Conservation (phyloP, 2,797 vertebrate species). For the Gambelia wislizenii region DNA sequence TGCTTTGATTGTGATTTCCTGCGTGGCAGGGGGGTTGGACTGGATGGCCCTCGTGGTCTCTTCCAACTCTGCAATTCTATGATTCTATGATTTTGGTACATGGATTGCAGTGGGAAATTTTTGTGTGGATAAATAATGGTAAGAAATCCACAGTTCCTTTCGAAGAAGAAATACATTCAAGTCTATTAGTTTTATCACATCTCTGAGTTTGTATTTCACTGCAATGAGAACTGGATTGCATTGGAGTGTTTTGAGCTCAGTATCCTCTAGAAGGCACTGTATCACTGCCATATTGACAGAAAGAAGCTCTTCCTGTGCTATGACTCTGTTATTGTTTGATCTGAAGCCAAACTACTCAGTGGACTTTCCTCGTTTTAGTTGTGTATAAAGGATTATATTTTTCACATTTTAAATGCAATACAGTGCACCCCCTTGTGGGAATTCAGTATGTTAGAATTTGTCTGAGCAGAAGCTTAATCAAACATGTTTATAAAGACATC, state of each 20-base stretch:
- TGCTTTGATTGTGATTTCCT: too few species aligned
- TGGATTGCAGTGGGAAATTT: neutral
- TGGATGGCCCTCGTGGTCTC: too few species aligned
- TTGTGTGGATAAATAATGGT: neutral
- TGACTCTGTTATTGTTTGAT: neutral
- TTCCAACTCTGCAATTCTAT: too few species aligned
- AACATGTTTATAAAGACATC: neutral
- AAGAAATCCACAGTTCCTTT: neutral
- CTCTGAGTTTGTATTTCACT: rapidly evolving
- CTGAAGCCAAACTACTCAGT: neutral
- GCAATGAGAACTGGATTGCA: neutral
- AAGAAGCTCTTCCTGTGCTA: neutral
- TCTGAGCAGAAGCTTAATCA: neutral
- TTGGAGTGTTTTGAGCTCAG: neutral
- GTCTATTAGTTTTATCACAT: rapidly evolving
- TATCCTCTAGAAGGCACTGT: constrained; percentile 71
- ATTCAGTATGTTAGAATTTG: neutral
- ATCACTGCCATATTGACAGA: neutral
- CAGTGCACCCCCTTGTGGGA: rapidly evolving
- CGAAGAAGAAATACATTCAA: neutral
- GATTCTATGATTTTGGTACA: too few species aligned
- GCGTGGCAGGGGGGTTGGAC: too few species aligned
- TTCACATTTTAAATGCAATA: neutral
- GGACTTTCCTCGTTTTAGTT: rapidly evolving
- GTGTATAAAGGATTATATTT: rapidly evolving